These are phyloP conservation scores for Neria commutata DNA, from an alignment of 2,888 invertebrate species.

Conservation along the genomic window DNA sequence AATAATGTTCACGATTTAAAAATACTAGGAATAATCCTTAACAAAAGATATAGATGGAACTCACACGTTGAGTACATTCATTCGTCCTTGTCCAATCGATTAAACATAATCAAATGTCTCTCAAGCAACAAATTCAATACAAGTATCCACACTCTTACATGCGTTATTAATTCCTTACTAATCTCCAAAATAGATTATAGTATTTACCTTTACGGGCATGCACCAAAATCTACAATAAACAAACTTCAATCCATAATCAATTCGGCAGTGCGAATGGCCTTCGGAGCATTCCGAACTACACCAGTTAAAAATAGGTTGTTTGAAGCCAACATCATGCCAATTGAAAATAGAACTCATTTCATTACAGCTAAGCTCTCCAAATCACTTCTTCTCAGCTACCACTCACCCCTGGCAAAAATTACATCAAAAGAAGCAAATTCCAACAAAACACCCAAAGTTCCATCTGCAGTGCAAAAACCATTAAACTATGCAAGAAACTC, in stretches of 20 bases:
- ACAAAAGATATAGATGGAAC: slow-evolving; percentile 29
- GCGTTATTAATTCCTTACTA: not conserved
- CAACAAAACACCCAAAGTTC: not conserved
- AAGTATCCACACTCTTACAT: not conserved
- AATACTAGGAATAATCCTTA: slow-evolving; percentile 30
- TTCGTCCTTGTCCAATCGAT: slow-evolving; percentile 10
- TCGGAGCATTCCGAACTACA: slow-evolving; percentile 6
- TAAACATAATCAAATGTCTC: slow-evolving; percentile 23
- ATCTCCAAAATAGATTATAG: slow-evolving; percentile 12
- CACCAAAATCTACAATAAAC: slow-evolving; percentile 4
- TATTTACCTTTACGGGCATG: slow-evolving; percentile 12
- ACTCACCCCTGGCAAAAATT: not conserved
- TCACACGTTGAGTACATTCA: slow-evolving; percentile 21
- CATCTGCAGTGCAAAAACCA: slow-evolving; percentile 1
- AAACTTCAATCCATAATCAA: slow-evolving; percentile 14
- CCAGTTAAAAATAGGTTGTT: not conserved
- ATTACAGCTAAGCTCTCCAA: not conserved
- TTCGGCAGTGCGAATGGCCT: slow-evolving; percentile 2
- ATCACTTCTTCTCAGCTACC: not conserved
- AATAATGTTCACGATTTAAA: slow-evolving; percentile 13
- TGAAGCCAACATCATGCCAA: not conserved
- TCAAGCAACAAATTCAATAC: slow-evolving; percentile 10
- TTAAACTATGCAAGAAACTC: not conserved
- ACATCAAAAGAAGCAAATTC: not conserved
- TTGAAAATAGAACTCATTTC: slow-evolving; percentile 1